These are phyloP conservation scores for Toxostoma redivivum DNA, from an alignment of 2,113 vertebrate genomes.

Conservation along the genomic window DNA sequence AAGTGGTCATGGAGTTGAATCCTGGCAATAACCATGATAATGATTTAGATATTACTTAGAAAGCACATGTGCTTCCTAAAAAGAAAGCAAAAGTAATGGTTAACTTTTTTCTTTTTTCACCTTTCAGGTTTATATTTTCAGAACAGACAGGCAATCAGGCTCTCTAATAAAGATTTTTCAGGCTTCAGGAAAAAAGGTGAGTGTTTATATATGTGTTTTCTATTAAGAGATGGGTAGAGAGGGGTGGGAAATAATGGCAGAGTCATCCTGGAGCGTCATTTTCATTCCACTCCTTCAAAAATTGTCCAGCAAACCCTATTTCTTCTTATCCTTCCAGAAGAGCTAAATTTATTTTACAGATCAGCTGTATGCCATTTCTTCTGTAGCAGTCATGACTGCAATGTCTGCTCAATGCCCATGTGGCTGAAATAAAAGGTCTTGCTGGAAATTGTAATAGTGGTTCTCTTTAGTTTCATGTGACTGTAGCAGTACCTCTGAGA, in stretches of 20 bases:
- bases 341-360: neutral
- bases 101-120: neutral
- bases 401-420: neutral
- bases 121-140: constrained; percentile 93
- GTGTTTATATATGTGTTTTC: neutral
- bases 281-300: neutral
- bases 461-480: neutral
- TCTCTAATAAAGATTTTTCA: constrained; percentile 92
- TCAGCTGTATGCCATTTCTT: neutral
- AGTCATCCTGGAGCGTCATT: neutral
- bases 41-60: neutral
- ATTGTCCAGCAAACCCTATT: neutral
- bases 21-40: neutral
- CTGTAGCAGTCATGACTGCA: neutral
- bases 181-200: constrained; percentile 94
- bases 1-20: neutral
- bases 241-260: neutral
- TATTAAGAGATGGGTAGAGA: neutral
- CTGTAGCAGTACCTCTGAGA: neutral
- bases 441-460: neutral
- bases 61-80: neutral
- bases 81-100: neutral
- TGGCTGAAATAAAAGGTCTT: neutral
- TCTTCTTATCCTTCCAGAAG: neutral
- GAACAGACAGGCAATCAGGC: constrained; percentile 81